Evolutionary conservation across 2,113 vertebrate species (phyloP).

Genomic region (Entosphenus tridentatus): DNA sequence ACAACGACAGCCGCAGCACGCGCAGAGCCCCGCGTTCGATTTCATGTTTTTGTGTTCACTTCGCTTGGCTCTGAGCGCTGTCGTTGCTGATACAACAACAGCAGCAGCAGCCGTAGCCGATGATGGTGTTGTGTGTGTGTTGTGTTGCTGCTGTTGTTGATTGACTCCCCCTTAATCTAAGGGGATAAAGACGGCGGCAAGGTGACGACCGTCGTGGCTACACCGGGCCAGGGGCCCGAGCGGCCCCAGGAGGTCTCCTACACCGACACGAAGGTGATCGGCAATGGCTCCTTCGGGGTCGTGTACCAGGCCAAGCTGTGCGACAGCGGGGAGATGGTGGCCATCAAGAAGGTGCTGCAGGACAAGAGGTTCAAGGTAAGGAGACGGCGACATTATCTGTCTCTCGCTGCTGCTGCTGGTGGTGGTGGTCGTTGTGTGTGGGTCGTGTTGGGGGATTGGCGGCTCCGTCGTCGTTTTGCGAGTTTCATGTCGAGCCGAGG

Average conservation of each 20-base stretch:
- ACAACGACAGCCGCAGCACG: too few relatives aligned
- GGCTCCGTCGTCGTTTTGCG: too few relatives aligned
- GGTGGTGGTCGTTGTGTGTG: too few relatives aligned
- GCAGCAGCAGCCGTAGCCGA: too few relatives aligned
- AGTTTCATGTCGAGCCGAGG: too few relatives aligned
- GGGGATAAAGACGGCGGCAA: conserved; percentile 86
- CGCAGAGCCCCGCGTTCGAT: too few relatives aligned
- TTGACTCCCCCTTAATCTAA: conserved; percentile 14
- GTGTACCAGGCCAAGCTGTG: conserved; percentile 69
- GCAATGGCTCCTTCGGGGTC: conserved; percentile 74
- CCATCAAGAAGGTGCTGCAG: conserved; percentile 80
- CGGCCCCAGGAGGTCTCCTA: conserved; percentile 72
- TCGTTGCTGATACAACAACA: too few relatives aligned
- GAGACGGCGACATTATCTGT: too few relatives aligned
- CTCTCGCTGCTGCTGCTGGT: too few relatives aligned
- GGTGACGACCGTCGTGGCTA: conserved; percentile 69
- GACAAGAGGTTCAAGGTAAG: conserved; percentile 77
- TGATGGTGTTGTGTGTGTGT: background rate
- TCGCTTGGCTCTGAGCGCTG: too few relatives aligned
- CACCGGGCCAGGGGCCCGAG: conserved; percentile 58
- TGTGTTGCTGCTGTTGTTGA: conserved; percentile 13
- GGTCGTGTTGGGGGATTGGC: too few relatives aligned
- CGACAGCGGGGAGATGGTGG: conserved; percentile 68
- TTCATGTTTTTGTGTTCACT: too few relatives aligned
- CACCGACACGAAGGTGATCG: conserved; percentile 75